These are phyloP conservation scores for Drosophila flavopinicola DNA, from an alignment of 2,888 invertebrate species.

Conservation along the genomic window DNA sequence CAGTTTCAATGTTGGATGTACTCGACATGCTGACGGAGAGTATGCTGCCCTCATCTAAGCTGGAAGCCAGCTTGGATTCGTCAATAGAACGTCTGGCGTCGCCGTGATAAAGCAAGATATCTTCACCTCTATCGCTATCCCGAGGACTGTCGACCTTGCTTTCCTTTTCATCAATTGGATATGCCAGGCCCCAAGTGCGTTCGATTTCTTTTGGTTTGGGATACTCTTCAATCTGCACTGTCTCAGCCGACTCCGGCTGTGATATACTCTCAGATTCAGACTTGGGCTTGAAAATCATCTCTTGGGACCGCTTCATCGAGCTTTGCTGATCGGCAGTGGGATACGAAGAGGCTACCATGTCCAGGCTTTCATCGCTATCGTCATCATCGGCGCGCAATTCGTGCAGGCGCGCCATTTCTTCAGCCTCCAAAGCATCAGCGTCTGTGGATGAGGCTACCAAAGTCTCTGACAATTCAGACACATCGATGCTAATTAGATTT, in stretches of 20 bases:
- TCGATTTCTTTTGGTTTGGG: constrained; percentile 73
- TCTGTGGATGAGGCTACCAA: constrained; percentile 95
- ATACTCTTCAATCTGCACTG: constrained; percentile 60
- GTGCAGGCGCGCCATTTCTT: constrained; percentile 86
- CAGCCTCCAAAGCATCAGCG: constrained; percentile 84
- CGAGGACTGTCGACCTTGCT: constrained; percentile 62
- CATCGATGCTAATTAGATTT: constrained; percentile 94
- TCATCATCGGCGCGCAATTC: constrained; percentile 86
- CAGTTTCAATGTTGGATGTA: constrained; percentile 85
- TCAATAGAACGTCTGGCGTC: constrained; percentile 80
- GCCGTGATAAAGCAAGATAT: constrained; percentile 78
- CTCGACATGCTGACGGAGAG: constrained; percentile 87
- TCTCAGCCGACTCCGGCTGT: constrained; percentile 80
- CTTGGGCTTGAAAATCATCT: constrained; percentile 93
- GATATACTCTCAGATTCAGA: constrained; percentile 81
- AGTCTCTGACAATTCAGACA: constrained; percentile 96
- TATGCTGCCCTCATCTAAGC: constrained; percentile 87
- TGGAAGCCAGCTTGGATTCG: constrained; percentile 86
- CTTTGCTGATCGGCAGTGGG: constrained; percentile 85
- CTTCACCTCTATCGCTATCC: constrained; percentile 70
- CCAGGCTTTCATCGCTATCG: constrained; percentile 85
- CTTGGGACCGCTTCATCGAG: constrained; percentile 94
- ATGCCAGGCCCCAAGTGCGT: constrained; percentile 78
- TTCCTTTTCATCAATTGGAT: constrained; percentile 83
- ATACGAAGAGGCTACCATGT: constrained; percentile 56